Evolutionary conservation across 2,888 invertebrate species (phyloP), one percentile per base, ranked within the genome.

Genomic region (Archips crataeganus): DNA sequence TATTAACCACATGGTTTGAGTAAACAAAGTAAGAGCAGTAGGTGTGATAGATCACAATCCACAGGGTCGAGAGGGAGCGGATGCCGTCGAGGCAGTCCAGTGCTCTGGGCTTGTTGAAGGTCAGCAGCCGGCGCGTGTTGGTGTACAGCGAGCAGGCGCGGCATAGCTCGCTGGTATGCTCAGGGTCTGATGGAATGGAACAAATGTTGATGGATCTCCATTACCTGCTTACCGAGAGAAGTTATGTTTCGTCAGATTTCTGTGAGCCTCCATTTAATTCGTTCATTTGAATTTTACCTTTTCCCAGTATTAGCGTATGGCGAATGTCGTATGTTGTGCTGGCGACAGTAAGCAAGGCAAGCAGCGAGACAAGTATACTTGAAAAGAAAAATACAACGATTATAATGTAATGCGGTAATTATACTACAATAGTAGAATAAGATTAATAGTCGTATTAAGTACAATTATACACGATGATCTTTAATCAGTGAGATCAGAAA

Each of bases 81-180:
- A 69, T 69, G 49, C 69, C 69, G 39, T 69, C 47, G 15, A 69
- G 4, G 13, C 69, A 69, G 49, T 61, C 61, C 39, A 61, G 8
- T 3, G 60, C 1, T 8, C 69, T 32, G 8, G 60, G 6, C 6
- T 15, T 11, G 3, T 23, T 4, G 23, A 69, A 49, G 49, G 15
- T 36, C 36, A 69, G 36, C 69, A 69, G 49, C 15, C 61, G 60
- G 6, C 60, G n/a, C 32, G 49, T 69, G 39, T 69, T 69, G 49
- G 49, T 13, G 61, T 69, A 69, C n/a, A 69, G 60, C 0, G 68
- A 69, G n/a, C 60, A 69, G 23, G 61, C 36, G 5, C 61, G 60
- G 39, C 34, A 36, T 39, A 69, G 23, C 39, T 61, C 15, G 49
- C n/a, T 61, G 13, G 49, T 11, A 32, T 57, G 32, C 57, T 32